Evolutionary conservation across 1,140 invertebrate genomes (phyloP), one percentile per base, ranked within the genome.

Genomic region (Paraescarpia echinospica): DNA sequence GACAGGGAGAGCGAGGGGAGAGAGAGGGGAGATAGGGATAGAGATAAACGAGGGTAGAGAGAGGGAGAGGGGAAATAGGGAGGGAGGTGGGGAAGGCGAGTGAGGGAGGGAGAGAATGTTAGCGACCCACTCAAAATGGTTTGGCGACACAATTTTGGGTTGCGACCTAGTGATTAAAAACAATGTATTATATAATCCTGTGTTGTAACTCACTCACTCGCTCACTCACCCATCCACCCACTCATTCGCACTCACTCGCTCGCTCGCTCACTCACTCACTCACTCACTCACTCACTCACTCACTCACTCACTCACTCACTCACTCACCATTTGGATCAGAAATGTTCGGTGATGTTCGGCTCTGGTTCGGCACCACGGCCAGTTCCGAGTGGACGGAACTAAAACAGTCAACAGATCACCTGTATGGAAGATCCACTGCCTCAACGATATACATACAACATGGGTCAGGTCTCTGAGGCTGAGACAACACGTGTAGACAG

Each of bases 241-340:
- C 59, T 27, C 59, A 4, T 18, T 27, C 59, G 22, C 59, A 0
- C 59, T 14, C 59, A 22, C 59, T 41, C 41, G 41, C 41, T 27
- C 59, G 22, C 59, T 27, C 59, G 27, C 59, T 27, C 59, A 77
- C 59, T 27, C 59, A 77, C 59, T 0, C 59, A 77, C 59, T 0
- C 59, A 77, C 59, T 18, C 59, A 77, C 59, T 2, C 59, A 77
- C 59, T 14, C 59, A 77, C 59, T 27, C 59, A 77, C 9, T 27
- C 59, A 31, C 59, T 2, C 59, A 77, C 59, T 2, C 59, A 77
- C 59, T 27, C 59, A 77, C 22, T 31, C 59, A 31, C 33, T 34
- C 8, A 92, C 92, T 33, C 48, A 92, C 92, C 51, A 89, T 92
- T 48, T 89, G 92, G 92, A 77, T 92, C 92, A 18, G 92, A 9